These are phyloP conservation scores for Promerops cafer DNA, from an alignment of 2,113 vertebrate species.

Conservation along the genomic window DNA sequence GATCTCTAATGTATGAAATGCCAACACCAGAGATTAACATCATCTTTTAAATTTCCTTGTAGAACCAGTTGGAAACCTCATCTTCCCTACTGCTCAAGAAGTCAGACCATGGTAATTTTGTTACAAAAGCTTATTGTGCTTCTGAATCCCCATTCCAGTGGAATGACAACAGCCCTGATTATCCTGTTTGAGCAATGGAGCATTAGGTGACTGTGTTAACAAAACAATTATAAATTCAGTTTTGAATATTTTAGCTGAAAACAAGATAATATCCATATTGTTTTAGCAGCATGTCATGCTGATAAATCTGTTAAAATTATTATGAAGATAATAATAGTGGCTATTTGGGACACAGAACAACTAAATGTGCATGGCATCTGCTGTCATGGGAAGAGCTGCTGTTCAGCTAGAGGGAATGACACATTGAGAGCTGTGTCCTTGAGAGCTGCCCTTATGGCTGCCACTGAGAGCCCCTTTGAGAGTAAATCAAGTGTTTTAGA, in stretches of 20 bases:
- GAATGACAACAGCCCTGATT: background rate
- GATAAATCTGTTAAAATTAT: background rate
- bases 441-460: background rate
- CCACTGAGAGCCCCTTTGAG: background rate
- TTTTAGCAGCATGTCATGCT: background rate
- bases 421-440: background rate
- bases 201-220: background rate
- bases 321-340: background rate
- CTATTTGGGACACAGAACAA: background rate
- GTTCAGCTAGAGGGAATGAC: background rate
- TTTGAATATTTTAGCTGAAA: conserved; percentile 6
- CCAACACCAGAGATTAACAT: background rate
- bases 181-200: background rate
- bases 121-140: background rate
- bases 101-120: background rate
- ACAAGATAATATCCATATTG: background rate
- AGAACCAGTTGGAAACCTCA: conserved; percentile 26
- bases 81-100: conserved; percentile 1
- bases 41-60: background rate
- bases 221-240: background rate
- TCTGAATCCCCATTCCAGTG: background rate
- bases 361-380: background rate
- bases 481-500: background rate
- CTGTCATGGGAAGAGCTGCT: background rate
- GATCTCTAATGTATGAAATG: background rate